Evolutionary conservation across 2,888 invertebrate genomes (phyloP).

Genomic region (Diaperis boleti): DNA sequence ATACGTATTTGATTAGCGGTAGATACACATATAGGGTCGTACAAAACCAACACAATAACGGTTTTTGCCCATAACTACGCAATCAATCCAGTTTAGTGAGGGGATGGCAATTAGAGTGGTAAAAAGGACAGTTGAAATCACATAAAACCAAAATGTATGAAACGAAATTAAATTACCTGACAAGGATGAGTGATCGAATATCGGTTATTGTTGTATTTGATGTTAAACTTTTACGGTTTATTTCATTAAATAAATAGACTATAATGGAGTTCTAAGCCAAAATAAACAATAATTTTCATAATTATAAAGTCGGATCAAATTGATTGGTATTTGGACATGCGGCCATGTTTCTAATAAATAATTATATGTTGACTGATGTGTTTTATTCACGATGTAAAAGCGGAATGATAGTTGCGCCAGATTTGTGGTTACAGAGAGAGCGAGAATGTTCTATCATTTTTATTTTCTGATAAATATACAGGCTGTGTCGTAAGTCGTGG

Average conservation of each 20-base stretch:
- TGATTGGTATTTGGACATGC: no score
- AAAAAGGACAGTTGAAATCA: slow-evolving; percentile 5
- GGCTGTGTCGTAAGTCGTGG: no score
- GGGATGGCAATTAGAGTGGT: slow-evolving; percentile 10
- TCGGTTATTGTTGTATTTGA: not conserved
- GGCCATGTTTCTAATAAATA: no score
- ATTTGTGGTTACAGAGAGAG: no score
- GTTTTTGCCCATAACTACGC: slow-evolving; percentile 9
- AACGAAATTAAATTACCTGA: not conserved
- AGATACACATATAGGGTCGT: slow-evolving; percentile 12
- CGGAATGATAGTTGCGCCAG: no score
- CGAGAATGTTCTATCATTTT: no score
- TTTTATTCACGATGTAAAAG: no score
- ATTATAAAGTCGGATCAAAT: no score
- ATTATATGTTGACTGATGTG: no score
- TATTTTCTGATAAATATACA: no score
- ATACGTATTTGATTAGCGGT: slow-evolving; percentile 35
- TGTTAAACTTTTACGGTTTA: not conserved
- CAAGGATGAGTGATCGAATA: not conserved
- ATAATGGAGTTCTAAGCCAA: not conserved
- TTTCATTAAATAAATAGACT: not conserved
- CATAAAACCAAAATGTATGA: not conserved
- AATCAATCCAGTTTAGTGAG: slow-evolving; percentile 18
- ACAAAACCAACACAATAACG: slow-evolving; percentile 7
- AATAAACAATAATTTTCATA: not conserved